phyloP scores from a whole-genome alignment of 2,888 invertebrate genomes.

The Microchrysa polita region DNA sequence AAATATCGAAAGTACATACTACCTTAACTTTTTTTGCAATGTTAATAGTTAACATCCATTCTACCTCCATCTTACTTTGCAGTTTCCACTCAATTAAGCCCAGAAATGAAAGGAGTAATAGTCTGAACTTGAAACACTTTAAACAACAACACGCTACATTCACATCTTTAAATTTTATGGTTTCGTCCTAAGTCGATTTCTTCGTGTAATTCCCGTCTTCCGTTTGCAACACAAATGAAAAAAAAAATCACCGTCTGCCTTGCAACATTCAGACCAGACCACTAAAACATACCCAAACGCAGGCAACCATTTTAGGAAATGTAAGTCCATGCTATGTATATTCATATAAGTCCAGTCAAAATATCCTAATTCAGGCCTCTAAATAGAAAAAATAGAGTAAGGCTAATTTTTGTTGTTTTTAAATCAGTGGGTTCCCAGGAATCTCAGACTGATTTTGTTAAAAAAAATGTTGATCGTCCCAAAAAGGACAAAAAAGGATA shows the following conservation, averaged over 20 bases:
- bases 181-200: neutral
- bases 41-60: too few relatives aligned
- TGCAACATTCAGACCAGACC: slow-evolving; percentile 20
- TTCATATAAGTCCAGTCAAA: too few relatives aligned
- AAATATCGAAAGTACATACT: too few relatives aligned
- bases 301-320: slow-evolving; percentile 21
- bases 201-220: neutral
- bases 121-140: neutral
- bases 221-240: neutral
- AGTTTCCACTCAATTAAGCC: neutral
- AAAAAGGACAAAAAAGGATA: too few relatives aligned
- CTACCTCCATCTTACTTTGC: too few relatives aligned
- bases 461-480: too few relatives aligned
- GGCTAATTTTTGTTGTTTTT: too few relatives aligned
- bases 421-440: too few relatives aligned
- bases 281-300: slow-evolving; percentile 7
- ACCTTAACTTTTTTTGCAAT: too few relatives aligned
- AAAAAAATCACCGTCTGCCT: neutral
- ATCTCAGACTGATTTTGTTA: too few relatives aligned
- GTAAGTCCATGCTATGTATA: neutral
- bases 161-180: neutral
- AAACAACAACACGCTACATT: neutral
- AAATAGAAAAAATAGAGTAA: too few relatives aligned
- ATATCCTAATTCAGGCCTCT: too few relatives aligned
- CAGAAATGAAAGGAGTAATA: neutral